These are phyloP conservation scores for Pedionomus torquatus DNA, from an alignment of 2,113 vertebrate genomes.

Conservation along the genomic window DNA sequence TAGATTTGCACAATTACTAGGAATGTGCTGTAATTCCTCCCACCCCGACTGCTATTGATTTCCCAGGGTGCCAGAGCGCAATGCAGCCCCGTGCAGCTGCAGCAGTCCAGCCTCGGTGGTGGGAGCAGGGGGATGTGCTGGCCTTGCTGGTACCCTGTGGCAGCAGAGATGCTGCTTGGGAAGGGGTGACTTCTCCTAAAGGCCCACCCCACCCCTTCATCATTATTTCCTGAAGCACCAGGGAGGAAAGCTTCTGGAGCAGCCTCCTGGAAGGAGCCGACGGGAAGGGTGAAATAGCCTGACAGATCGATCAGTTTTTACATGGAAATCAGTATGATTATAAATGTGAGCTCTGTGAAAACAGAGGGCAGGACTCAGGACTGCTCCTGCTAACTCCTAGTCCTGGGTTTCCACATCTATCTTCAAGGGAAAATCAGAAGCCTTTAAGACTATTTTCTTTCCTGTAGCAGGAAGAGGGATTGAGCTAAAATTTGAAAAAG, in stretches of 20 bases:
- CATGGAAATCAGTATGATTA: neutral
- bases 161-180: neutral
- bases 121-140: neutral
- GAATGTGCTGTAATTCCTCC: neutral
- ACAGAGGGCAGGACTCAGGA: neutral
- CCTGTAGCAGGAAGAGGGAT: neutral
- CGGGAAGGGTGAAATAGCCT: neutral
- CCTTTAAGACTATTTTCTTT: neutral
- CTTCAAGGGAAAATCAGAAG: neutral
- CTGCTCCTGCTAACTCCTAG: neutral
- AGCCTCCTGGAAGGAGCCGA: neutral
- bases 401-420: neutral
- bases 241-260: neutral
- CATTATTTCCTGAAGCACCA: neutral
- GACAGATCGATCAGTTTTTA: neutral
- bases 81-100: neutral
- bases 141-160: neutral
- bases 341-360: neutral
- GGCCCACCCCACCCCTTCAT: neutral
- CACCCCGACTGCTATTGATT: neutral
- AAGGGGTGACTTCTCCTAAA: neutral
- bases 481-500: neutral
- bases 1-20: slow-evolving; percentile 20
- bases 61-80: neutral
- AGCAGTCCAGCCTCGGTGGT: neutral